Base-by-base conservation (phyloP, 2,113 vertebrate species). In the Gallinago media region DNA sequence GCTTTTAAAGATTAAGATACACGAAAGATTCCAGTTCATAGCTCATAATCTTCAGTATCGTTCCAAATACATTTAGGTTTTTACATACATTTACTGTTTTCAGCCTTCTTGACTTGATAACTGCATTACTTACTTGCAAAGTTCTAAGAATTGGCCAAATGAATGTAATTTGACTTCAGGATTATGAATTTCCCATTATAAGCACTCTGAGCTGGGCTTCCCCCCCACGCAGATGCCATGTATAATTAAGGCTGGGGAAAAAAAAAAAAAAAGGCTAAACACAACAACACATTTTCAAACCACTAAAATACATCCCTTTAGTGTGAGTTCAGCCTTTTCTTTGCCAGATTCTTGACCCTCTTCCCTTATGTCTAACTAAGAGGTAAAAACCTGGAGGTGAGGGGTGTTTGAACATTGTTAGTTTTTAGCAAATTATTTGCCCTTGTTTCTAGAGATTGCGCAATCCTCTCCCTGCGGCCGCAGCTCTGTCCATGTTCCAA, bases 311-410 rank as follows among this genome's bases (percentile, higher is more conserved):
- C 7, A 4, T 9, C 29, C 29, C n/a, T 63, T 62, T 44, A 44
- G 6, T 0, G 1, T 2, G 29, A 44, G 19, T 12, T 70, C 61
- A 85, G 55, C 49, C 70, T 59, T 63, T 15, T 52, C 12, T 47
- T 19, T 74, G 36, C 8, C 40, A 42, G 27, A 10, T 72, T 62
- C 34, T 46, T 47, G 65, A 34, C 21, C 18, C 31, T 54, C 59
- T 63, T 80, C 70, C 44, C 22, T 85, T 36, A 26, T 0, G 0
- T 17, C 21, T 15, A 20, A 42, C 23, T 2, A 8, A 20, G 58
- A 82, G 9, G 23, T 25, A 11, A 15, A 87, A 55, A 19, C 1
- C 11, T 5, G 2, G 38, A 38, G 50, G 29, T 2, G 15, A 49
- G 34, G 18, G 31, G 7, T 44, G 10, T 38, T 40, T 56, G 32